Evolutionary conservation across 2,113 vertebrate species (phyloP), one percentile per base, ranked within the genome.

Genomic region (Protomyctophum bolini): DNA sequence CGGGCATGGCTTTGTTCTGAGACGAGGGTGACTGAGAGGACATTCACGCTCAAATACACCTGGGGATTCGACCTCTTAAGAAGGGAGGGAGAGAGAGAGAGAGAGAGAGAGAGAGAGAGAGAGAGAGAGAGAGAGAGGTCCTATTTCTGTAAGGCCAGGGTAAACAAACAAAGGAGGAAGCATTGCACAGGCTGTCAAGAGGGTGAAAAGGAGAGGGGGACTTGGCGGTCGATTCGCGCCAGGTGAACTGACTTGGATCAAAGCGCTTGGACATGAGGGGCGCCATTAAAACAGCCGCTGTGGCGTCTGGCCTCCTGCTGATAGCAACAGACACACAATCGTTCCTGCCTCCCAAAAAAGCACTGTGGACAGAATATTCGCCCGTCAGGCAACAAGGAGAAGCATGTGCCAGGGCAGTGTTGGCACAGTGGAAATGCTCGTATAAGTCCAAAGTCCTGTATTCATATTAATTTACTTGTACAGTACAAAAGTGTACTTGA

Each of bases 211-310:
- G 66, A 64, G 52, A 72, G 64, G 33, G 33, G 33, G 33, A 6
- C 3, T 41, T 59, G 68, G 58, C 14, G 73, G 29, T 76, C 33
- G 80, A 80, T 75, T 84, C 83, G 72, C 76, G 66, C 75, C 75
- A 86, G 87, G 86, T 88, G 84, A 87, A 81, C 73, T 50, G 77
- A 79, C 68, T 73, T 70, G 77, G 82, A 86, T 79, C 63, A 81
- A 75, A 60, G 45, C 59, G 33, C 33, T 41, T 6, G 63, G 82
- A 80, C 81, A 84, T 83, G 74, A 83, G 81, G 82, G 85, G 66
- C 64, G 33, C 76, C 33, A 73, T 80, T 77, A 74, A 83, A 85
- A 79, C 88, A 82, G 79, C 85, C 84, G 85, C 76, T 56, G 57
- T 3, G 15, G 73, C 73, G 84, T 82, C 82, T 89, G 87, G 80